phyloP scores from a whole-genome alignment of 2,797 vertebrate species.

The Enteromius trimaculatus region DNA sequence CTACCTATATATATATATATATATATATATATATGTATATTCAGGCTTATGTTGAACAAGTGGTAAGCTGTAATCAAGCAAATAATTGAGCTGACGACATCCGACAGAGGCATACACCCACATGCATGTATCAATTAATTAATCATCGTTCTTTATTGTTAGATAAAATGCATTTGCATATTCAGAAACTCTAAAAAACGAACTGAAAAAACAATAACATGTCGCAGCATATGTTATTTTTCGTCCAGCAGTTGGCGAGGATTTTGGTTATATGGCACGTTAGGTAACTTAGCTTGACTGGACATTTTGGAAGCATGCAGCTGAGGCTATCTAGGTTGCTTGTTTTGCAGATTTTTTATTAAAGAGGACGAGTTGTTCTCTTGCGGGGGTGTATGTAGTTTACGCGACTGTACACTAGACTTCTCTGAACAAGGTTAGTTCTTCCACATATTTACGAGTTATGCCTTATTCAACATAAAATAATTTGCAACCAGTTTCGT shows the following conservation, averaged over 20 bases:
- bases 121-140: not conserved
- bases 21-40: not conserved
- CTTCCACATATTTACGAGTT: not conserved
- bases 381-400: not conserved
- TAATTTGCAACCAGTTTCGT: not conserved
- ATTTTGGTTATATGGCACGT: not conserved
- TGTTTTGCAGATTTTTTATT: conserved; percentile 1
- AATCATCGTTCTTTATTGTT: not conserved
- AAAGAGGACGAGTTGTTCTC: not conserved
- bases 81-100: not conserved
- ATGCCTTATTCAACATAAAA: not conserved
- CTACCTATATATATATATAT: not conserved
- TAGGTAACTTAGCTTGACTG: not conserved
- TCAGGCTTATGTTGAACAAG: not conserved
- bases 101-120: not conserved
- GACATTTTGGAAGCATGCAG: not conserved
- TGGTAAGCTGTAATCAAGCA: not conserved
- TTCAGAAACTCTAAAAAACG: not conserved
- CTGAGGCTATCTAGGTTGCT: not conserved
- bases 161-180: not conserved
- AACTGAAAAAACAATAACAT: not conserved
- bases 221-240: not conserved
- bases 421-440: not conserved
- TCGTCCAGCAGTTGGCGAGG: not conserved
- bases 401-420: not conserved